These are phyloP conservation scores for Geotrypetes seraphini DNA, from an alignment of 2,797 vertebrate genomes.

Conservation along the genomic window DNA sequence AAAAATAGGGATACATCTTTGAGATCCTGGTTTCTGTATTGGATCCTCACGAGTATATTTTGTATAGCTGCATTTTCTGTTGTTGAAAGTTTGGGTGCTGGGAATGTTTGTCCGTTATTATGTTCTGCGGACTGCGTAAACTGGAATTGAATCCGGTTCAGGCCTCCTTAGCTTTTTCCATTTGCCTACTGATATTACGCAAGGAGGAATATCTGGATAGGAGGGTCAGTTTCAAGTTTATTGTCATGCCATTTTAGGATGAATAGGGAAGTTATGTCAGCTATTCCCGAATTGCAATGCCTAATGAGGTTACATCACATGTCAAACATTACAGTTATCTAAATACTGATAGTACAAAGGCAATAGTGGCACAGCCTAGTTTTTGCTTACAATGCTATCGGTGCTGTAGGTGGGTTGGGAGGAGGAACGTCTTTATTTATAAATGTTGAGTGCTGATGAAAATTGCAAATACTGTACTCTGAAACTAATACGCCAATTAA, in stretches of 20 bases:
- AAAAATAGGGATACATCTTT: too few relatives aligned
- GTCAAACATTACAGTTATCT: background rate
- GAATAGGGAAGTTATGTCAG: too few relatives aligned
- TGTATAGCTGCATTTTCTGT: slow-evolving; percentile 1
- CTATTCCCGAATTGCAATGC: too few relatives aligned
- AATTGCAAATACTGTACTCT: background rate
- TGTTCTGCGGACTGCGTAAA: background rate
- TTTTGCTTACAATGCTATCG: too few relatives aligned
- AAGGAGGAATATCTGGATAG: too few relatives aligned
- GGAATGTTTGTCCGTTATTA: background rate
- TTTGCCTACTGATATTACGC: background rate
- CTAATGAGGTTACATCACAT: too few relatives aligned
- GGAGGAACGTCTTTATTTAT: too few relatives aligned
- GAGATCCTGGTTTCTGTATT: slow-evolving; percentile 1
- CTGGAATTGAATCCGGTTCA: background rate
- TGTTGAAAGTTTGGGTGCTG: background rate
- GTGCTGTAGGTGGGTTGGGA: too few relatives aligned
- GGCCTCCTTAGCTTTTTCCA: background rate
- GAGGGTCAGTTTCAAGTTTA: too few relatives aligned
- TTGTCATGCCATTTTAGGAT: too few relatives aligned
- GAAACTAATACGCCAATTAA: background rate
- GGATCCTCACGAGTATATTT: background rate
- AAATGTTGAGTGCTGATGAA: background rate
- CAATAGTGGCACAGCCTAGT: too few relatives aligned
- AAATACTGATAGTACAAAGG: background rate